Evolutionary conservation across 2,888 invertebrate species (phyloP), one percentile per base, ranked within the genome.

Genomic region (Plebejus argus): DNA sequence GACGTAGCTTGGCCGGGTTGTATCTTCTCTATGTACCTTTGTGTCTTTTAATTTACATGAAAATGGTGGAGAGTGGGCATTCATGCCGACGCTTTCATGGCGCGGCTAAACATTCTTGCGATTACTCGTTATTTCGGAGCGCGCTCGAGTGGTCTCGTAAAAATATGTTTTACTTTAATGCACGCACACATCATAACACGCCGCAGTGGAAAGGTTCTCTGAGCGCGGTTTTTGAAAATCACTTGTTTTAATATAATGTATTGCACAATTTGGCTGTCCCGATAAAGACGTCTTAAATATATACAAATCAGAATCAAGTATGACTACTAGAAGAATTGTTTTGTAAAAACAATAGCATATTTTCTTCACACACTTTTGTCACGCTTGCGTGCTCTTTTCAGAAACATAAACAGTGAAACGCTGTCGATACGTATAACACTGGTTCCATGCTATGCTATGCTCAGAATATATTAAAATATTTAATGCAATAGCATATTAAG

Each of bases 31-130:
- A 88, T 90, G 88, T 87, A 83, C 88, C 87, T 91, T 90, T 91
- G 90, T 90, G 89, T 92, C 91, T 93, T 93, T 94, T 93, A 93
- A 93, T 94, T 93, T 92, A 91, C 90, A 92, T 91, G 87, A 92
- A 93, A 93, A 92, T 92, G 91, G 88, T 89, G 89, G 87, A 85
- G 88, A 89, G 90, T 87, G 85, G 89, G 90, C 86, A 89, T 88
- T 85, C 86, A 53, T 39, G 45, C 72, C 72, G 72, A 45, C 74
- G 74, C 74, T 74, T 74, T 74, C 74, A 74, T 74, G 28, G 74
- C 74, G 74, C 83, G 78, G 85, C 83, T 89, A 88, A 89, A 87
- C 85, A 87, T 84, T 89, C 87, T 86, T 87, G 80, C 88, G 88
- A 90, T 91, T 89, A 91, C 90, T 89, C 87, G 89, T 87, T 90